Evolutionary conservation across 2,113 vertebrate genomes (phyloP), one percentile per base, ranked within the genome.

Genomic region (Hippolais icterina): DNA sequence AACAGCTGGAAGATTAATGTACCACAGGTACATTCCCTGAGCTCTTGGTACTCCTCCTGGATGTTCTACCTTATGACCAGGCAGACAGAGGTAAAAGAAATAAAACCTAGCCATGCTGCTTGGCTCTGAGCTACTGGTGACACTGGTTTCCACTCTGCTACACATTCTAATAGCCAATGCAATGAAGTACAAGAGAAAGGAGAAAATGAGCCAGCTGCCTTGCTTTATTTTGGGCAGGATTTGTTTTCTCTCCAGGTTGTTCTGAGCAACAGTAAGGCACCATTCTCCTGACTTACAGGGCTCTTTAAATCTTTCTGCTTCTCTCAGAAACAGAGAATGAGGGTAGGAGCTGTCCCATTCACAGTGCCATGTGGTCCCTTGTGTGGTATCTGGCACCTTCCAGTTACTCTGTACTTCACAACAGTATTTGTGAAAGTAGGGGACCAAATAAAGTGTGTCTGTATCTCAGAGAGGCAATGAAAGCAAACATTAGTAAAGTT

Each of bases 91-190:
- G 21, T 54, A 60, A 79, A 83, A 80, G 39, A 82, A 65, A 59
- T 35, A 89, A 70, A 72, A 49, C 21, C 28, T 11, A 61, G 33
- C 10, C 27, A 8, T 9, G 28, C 46, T 46, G 53, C 63, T 90
- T 78, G 4, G 3, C 17, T 50, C 64, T 83, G 59, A 83, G 68
- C 60, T 63, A 5, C n/a, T 1, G 0, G 31, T 14, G 15, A 31
- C 52, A 28, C 39, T 12, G 29, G 9, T n/a, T 54, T 86, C 37
- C 31, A 44, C 28, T 50, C 35, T 18, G 33, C 77, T 49, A 18
- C 6, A 4, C 4, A 10, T 35, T 75, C 22, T 66, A 47, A 33
- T 17, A 47, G 68, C 29, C 0, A 0, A n/a, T 27, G 23, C 37
- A 78, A 15, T 56, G 53, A 81, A 60, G 20, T 33, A 78, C 17